phyloP scores from a whole-genome alignment of 2,797 vertebrate genomes.

The Meriones psammophilus region DNA sequence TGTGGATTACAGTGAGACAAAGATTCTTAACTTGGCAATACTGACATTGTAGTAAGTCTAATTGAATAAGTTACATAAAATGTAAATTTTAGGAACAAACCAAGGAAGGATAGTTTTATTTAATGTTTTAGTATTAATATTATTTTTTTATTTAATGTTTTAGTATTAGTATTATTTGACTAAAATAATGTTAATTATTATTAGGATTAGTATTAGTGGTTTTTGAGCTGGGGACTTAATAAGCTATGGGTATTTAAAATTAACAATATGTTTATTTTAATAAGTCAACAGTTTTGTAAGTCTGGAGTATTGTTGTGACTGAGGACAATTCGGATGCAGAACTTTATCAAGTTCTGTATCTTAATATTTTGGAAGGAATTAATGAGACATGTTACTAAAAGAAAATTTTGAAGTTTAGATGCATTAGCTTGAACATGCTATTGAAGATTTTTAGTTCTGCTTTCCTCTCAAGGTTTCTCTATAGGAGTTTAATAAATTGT shows the following conservation, averaged over 20 bases:
- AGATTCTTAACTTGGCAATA: constrained; percentile 48
- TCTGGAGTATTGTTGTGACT: constrained; percentile 51
- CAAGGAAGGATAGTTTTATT: constrained; percentile 15
- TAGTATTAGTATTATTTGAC: neutral
- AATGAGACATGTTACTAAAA: constrained; percentile 56
- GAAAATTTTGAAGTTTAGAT: constrained; percentile 53
- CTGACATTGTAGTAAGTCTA: constrained; percentile 44
- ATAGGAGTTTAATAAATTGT: constrained; percentile 67
- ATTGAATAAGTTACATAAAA: constrained; percentile 45
- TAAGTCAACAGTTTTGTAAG: constrained; percentile 2
- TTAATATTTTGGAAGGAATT: constrained; percentile 50
- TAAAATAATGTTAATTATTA: neutral
- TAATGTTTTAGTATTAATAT: constrained; percentile 8
- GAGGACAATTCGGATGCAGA: constrained; percentile 56
- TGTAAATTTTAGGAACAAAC: constrained; percentile 51
- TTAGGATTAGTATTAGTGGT: neutral
- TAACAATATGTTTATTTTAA: constrained; percentile 2
- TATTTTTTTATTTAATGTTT: constrained; percentile 9
- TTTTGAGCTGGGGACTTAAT: constrained; percentile 51
- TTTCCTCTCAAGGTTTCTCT: constrained; percentile 52
- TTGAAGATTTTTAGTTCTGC: constrained; percentile 42
- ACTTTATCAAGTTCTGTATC: constrained; percentile 51
- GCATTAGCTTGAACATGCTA: constrained; percentile 20
- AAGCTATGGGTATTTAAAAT: constrained; percentile 16
- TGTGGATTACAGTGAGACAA: constrained; percentile 43